Conservation (phyloP, 2,888 invertebrate species). For the Notocelia uddmanniana region DNA sequence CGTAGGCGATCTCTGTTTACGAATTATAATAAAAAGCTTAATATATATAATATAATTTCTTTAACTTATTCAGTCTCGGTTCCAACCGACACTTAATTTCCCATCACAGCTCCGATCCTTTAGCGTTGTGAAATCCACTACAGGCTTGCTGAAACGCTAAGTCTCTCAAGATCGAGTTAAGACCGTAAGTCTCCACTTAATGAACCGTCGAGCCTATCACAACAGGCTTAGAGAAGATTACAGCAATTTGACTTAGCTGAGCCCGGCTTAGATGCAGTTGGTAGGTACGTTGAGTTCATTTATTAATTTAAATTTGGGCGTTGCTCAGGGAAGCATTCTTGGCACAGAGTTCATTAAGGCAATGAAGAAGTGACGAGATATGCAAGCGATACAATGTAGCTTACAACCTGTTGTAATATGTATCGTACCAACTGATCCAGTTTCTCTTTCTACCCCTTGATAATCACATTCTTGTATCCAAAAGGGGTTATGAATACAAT, state of each 20-base stretch:
- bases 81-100: constrained; percentile 10
- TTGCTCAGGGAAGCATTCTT: not conserved
- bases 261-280: constrained; percentile 16
- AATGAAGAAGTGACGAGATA: not conserved
- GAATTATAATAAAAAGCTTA: not conserved
- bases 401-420: too few species aligned
- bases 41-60: not conserved
- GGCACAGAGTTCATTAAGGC: not conserved
- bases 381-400: not conserved
- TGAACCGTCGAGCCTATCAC: constrained; percentile 52
- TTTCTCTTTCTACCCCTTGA: too few species aligned
- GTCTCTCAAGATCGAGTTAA: constrained; percentile 40
- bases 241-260: constrained; percentile 53
- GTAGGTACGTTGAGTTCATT: constrained; percentile 8
- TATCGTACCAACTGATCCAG: too few species aligned
- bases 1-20: not conserved
- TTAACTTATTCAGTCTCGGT: not conserved
- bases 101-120: not conserved
- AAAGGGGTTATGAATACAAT: too few species aligned
- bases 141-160: constrained; percentile 28
- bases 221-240: constrained; percentile 52
- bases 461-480: too few species aligned
- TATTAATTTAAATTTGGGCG: not conserved
- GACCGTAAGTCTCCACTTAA: constrained; percentile 49
- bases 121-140: constrained; percentile 20